Evolutionary conservation across 2,888 invertebrate genomes (phyloP), one percentile per base, ranked within the genome.

Genomic region (Cerastis leucographa): DNA sequence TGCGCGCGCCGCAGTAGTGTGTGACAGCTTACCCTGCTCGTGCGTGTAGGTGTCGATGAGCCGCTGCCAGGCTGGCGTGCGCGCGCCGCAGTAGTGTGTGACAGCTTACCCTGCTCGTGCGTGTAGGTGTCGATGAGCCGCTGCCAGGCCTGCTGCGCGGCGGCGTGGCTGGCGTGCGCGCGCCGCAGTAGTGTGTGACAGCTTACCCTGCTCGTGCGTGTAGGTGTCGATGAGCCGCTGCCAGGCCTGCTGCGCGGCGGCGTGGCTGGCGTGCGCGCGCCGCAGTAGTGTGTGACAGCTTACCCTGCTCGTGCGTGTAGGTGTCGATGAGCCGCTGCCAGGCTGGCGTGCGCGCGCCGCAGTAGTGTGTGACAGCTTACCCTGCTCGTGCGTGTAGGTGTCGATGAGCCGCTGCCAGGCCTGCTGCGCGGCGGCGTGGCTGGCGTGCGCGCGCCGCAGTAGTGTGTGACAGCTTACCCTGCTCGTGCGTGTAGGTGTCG

Each of bases 401-500:
- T 97, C 97, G 0, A 98, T 97, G 40, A 98, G 95, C 69, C 97
- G 97, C 86, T 97, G 97, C 98, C 98, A 98, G 87, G 97, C 83
- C 97, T 97, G 89, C 97, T 97, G 89, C 64, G 97, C 96, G 35
- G 97, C 96, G 80, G 97, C 97, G 42, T 97, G 97, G 97, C 85
- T 97, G 97, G 97, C 97, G 90, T 98, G 97, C 76, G 97, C 97
- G 56, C 97, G 97, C 85, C 98, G 98, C 93, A 98, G 97, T n/a
- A n/a, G n/a, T n/a, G n/a, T n/a, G n/a, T 35, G 35, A 35, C 1
- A 35, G 35, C 35, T 35, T 46, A 94, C 95, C 95, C 70, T 91
- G 93, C 89, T 98, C 98, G 94, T 99, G 99, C 0, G 98, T 98
- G 92, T 98, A 97, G 82, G 97, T 97, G 82, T 97, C 97, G 0